phyloP scores from a whole-genome alignment of 2,113 vertebrate genomes.

The Catharus minimus region DNA sequence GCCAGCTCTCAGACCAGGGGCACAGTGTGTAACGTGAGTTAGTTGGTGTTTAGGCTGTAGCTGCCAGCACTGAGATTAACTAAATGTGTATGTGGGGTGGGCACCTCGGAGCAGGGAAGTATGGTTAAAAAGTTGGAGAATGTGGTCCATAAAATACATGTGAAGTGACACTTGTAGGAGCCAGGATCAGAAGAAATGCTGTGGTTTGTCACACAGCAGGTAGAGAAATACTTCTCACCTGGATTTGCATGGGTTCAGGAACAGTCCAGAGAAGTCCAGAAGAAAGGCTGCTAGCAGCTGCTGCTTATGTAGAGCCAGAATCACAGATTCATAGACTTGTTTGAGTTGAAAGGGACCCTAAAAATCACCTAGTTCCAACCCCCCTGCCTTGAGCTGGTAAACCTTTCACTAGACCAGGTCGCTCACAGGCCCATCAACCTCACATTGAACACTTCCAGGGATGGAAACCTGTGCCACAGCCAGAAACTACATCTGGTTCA shows the following conservation, averaged over 20 bases:
- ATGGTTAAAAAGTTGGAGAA: background rate
- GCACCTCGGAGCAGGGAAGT: accelerated
- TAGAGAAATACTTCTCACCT: background rate
- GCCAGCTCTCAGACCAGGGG: accelerated
- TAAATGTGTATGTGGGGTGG: accelerated
- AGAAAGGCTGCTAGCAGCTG: background rate
- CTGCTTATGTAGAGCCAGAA: background rate
- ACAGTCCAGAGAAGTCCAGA: background rate
- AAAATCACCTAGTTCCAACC: background rate
- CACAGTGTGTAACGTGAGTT: accelerated
- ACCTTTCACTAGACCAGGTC: background rate
- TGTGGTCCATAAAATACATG: background rate
- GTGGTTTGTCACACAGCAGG: accelerated
- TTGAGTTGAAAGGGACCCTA: background rate
- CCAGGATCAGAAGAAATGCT: background rate
- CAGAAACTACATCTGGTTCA: background rate
- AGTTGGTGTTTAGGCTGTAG: accelerated
- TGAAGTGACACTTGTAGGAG: background rate
- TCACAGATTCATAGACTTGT: background rate
- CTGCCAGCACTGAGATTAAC: background rate
- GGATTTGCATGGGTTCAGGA: background rate
- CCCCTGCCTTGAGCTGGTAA: background rate
- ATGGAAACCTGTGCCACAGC: background rate
- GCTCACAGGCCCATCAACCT: background rate
- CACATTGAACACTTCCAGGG: background rate